Conservation (phyloP, 2,797 vertebrate species). For the Bradypodion ventrale region DNA sequence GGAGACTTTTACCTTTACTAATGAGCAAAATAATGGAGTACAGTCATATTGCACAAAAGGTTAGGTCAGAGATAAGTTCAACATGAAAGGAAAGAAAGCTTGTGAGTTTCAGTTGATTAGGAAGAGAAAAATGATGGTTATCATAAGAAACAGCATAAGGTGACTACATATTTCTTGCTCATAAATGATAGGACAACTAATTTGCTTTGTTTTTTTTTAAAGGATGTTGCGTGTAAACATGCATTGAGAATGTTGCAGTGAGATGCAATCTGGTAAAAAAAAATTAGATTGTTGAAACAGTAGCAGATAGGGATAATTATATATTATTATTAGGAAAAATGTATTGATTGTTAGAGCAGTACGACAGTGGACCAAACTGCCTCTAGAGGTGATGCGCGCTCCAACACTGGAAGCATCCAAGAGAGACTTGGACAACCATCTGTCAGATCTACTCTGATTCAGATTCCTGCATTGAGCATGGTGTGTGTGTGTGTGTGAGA, state of each 20-base stretch:
- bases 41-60: constrained; percentile 65
- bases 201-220: constrained; percentile 62
- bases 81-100: constrained; percentile 52
- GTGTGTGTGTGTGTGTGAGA: too few relatives aligned
- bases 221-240: neutral
- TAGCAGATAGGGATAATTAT: neutral
- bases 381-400: too few relatives aligned
- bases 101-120: constrained; percentile 65
- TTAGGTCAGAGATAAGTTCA: constrained; percentile 52
- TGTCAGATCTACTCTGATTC: too few relatives aligned
- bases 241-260: constrained; percentile 60
- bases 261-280: constrained; percentile 60
- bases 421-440: too few relatives aligned
- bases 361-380: too few relatives aligned
- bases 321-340: too few relatives aligned
- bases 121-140: constrained; percentile 72
- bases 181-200: constrained; percentile 74
- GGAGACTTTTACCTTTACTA: too few relatives aligned
- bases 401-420: too few relatives aligned
- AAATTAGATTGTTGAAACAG: constrained; percentile 13
- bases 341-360: too few relatives aligned
- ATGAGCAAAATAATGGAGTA: constrained; percentile 39
- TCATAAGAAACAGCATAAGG: constrained; percentile 65
- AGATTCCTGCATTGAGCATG: too few relatives aligned
- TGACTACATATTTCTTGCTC: constrained; percentile 57